These are phyloP conservation scores for Lacanobia wlatinum DNA, from an alignment of 2,888 invertebrate species.

Conservation along the genomic window DNA sequence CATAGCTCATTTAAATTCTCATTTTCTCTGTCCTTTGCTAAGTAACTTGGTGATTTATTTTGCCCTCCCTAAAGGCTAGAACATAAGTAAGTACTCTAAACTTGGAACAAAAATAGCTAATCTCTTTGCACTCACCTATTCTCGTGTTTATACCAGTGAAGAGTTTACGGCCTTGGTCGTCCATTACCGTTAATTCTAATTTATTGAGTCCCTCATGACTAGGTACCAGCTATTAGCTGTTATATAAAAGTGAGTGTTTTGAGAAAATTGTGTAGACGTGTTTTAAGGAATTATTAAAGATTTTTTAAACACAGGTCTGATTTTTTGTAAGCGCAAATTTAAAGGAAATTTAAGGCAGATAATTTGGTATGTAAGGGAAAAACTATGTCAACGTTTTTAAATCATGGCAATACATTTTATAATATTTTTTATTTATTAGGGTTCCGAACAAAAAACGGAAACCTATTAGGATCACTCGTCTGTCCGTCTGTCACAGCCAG, in stretches of 20 bases:
- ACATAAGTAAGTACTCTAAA: conserved; percentile 57
- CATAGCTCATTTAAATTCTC: conserved; percentile 19
- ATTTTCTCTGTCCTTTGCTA: conserved; percentile 4
- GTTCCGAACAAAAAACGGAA: no score
- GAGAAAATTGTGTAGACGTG: conserved; percentile 38
- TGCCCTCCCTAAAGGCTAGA: conserved; percentile 32
- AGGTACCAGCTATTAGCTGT: conserved; percentile 38
- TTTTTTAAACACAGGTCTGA: neutral
- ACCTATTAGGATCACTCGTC: no score
- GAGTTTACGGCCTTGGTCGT: conserved; percentile 57
- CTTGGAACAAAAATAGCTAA: conserved; percentile 46
- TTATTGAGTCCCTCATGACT: conserved; percentile 66
- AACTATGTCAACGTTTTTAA: no score
- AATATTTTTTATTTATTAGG: no score
- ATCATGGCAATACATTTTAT: no score
- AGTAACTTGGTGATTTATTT: conserved; percentile 33
- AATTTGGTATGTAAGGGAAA: neutral
- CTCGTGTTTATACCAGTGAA: conserved; percentile 39
- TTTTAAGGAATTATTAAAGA: conserved; percentile 27
- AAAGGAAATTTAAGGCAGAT: neutral
- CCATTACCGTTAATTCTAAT: conserved; percentile 72
- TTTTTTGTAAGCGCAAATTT: no score
- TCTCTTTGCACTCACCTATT: conserved; percentile 49
- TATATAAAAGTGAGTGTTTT: conserved; percentile 50
- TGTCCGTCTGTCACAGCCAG: no score